These are phyloP conservation scores for Hyaena hyaena DNA, from an alignment of 2,113 vertebrate species.

Conservation along the genomic window DNA sequence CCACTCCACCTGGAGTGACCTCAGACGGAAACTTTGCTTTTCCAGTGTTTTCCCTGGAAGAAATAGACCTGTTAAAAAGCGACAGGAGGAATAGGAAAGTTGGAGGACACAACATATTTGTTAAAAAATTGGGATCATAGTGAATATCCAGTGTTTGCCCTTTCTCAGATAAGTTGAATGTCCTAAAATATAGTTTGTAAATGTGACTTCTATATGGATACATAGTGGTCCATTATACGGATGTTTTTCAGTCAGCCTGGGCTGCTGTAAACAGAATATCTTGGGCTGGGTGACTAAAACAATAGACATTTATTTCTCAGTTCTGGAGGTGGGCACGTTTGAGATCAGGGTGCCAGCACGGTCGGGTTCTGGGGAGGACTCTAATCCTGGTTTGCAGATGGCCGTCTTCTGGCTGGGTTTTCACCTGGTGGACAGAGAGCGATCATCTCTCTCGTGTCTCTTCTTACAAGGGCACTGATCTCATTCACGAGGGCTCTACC, in stretches of 20 bases:
- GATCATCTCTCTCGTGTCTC: background rate
- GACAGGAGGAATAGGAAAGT: background rate
- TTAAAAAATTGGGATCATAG: background rate
- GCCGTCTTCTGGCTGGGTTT: background rate
- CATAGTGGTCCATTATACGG: background rate
- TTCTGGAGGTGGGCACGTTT: background rate
- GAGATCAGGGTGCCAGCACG: background rate
- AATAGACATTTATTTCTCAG: background rate
- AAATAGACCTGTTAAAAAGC: background rate
- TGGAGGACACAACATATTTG: background rate
- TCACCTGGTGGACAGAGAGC: background rate
- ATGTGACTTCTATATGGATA: background rate
- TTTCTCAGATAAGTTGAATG: slow-evolving; percentile 4
- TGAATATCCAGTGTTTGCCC: background rate
- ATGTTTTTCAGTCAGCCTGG: background rate
- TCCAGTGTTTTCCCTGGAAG: background rate
- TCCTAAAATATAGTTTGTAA: slow-evolving; percentile 3
- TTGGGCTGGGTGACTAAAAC: background rate
- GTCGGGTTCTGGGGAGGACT: background rate
- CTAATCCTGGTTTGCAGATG: background rate
- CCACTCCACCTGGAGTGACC: background rate
- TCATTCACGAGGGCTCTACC: background rate
- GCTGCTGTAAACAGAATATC: background rate
- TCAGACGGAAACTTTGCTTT: background rate
- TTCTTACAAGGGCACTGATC: background rate